phyloP scores from a whole-genome alignment of 2,888 invertebrate genomes.

The Latrodectus hesperus region DNA sequence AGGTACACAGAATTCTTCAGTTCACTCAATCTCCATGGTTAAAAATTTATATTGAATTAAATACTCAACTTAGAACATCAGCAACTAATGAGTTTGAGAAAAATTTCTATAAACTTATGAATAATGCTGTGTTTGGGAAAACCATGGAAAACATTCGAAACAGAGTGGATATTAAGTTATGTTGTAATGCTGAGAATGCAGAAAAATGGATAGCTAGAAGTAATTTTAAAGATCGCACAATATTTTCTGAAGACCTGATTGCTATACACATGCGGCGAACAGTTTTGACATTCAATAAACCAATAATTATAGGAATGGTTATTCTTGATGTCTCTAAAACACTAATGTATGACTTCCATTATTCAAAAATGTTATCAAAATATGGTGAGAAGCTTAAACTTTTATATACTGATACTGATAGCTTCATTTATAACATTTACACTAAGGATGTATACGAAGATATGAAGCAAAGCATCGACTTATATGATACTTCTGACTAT shows the following conservation, averaged over 20 bases:
- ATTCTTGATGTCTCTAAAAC: neutral
- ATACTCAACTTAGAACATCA: slow-evolving; percentile 17
- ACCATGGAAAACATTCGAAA: slow-evolving; percentile 73
- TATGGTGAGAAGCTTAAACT: neutral
- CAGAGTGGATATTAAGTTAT: slow-evolving; percentile 72
- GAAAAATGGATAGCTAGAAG: slow-evolving; percentile 38
- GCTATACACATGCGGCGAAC: neutral
- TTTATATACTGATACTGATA: neutral
- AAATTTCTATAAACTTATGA: slow-evolving; percentile 74
- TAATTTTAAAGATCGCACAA: slow-evolving; percentile 33
- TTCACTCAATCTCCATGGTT: neutral
- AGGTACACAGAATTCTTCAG: slow-evolving; percentile 11
- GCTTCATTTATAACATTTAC: slow-evolving; percentile 1
- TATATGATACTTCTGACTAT: slow-evolving; percentile 30
- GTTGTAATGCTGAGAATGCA: slow-evolving; percentile 10
- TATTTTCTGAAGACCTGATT: too few species aligned
- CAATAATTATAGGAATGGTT: neutral
- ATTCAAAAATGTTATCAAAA: neutral
- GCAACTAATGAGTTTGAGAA: slow-evolving; percentile 74
- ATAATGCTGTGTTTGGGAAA: slow-evolving; percentile 74
- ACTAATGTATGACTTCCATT: slow-evolving; percentile 1
- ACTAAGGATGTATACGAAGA: neutral
- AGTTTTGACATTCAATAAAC: neutral
- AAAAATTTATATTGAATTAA: slow-evolving; percentile 12
- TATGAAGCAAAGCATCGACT: neutral